Evolutionary conservation across 2,888 invertebrate genomes (phyloP).

Genomic region (Orthonychiurus folsomi): DNA sequence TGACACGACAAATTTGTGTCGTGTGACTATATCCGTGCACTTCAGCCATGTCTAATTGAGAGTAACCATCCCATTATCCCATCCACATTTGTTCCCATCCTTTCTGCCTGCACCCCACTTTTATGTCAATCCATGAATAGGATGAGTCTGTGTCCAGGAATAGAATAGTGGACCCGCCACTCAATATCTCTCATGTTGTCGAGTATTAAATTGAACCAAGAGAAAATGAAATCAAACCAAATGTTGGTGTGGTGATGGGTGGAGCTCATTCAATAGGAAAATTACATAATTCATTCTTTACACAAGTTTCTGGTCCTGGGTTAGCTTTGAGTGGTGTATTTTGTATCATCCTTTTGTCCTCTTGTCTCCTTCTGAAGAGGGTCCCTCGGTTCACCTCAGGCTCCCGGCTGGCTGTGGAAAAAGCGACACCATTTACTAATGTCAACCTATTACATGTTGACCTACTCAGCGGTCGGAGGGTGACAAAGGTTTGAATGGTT

Average conservation of each 20-base stretch:
- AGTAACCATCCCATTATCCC: slow-evolving; percentile 5
- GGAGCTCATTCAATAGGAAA: background rate
- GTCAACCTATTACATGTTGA: too few species aligned
- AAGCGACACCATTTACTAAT: too few species aligned
- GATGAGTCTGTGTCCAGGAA: slow-evolving; percentile 12
- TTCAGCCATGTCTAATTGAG: slow-evolving; percentile 17
- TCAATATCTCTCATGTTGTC: background rate
- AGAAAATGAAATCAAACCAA: background rate
- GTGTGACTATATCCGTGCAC: slow-evolving; percentile 7
- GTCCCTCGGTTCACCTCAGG: background rate
- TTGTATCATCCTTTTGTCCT: background rate
- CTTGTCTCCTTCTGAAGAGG: background rate
- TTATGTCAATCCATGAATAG: slow-evolving; percentile 7
- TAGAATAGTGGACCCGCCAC: too few species aligned
- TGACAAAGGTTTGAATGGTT: too few species aligned
- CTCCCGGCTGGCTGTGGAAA: too few species aligned
- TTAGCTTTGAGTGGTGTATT: background rate
- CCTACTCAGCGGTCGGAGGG: too few species aligned
- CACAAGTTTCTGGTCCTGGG: too few species aligned
- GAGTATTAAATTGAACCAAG: background rate
- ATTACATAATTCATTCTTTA: background rate
- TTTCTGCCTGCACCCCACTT: background rate
- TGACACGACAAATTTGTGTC: slow-evolving; percentile 25
- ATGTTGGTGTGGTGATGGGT: background rate
- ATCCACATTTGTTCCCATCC: background rate